These are phyloP conservation scores for Connochaetes taurinus DNA, from an alignment of 2,113 vertebrate genomes.

Conservation along the genomic window DNA sequence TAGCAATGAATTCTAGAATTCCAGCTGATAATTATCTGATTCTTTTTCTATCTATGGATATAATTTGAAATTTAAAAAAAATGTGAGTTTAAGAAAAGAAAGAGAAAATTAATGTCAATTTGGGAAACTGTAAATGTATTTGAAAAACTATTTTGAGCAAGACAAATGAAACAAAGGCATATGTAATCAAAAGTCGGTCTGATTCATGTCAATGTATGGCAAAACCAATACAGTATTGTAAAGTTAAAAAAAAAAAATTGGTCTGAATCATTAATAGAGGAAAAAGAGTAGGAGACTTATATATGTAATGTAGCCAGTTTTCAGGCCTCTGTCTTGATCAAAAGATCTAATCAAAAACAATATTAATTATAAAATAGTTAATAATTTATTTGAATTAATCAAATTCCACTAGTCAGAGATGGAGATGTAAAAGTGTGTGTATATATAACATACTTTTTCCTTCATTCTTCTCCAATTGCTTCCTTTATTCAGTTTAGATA, in stretches of 20 bases:
- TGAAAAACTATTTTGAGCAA: neutral
- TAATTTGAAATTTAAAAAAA: neutral
- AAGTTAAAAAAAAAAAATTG: neutral
- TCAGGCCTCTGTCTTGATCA: neutral
- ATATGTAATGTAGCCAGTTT: neutral
- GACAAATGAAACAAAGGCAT: neutral
- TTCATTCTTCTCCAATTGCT: neutral
- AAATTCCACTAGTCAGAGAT: neutral
- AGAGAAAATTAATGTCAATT: neutral
- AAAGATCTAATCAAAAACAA: neutral
- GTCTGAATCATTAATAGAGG: neutral
- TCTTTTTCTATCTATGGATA: neutral
- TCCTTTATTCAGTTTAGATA: neutral
- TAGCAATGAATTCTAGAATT: neutral
- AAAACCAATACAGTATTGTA: no score
- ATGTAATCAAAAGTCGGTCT: neutral
- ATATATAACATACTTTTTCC: neutral
- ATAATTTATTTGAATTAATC: neutral
- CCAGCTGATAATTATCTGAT: neutral
- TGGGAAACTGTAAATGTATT: neutral
- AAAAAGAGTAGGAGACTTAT: neutral
- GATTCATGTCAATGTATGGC: neutral
- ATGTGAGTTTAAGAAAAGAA: neutral
- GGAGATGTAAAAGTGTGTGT: neutral
- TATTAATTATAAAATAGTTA: neutral